Base-by-base conservation (phyloP, 2,797 vertebrate genomes). In the Nasua narica region DNA sequence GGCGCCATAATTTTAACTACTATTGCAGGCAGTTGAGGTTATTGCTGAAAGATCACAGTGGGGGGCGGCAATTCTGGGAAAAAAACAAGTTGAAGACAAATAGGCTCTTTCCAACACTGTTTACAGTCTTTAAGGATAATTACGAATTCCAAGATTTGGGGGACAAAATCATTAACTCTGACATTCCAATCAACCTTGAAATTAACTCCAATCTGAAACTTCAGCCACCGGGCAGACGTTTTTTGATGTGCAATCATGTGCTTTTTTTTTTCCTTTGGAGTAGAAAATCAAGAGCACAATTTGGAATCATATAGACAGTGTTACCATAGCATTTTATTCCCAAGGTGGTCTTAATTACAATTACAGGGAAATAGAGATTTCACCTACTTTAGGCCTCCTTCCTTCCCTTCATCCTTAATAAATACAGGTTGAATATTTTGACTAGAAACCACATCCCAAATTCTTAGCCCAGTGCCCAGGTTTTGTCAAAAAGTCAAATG, bases 141-240 rank as follows among this genome's bases (percentile, higher is more conserved):
- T 93, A 94, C 0, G 2, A 94, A 91, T 90, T 82, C 72, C 84
- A 97, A 87, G 91, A 76, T 97, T 94, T 94, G 0, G 25, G 76
- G 94, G 87, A 85, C 83, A 95, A 97, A 98, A 96, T 92, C 94
- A 97, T 97, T 96, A 96, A 87, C 94, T 97, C 69, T 97, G 95
- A 98, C 97, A 90, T 92, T 92, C 87, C 58, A 96, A 93, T 96
- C 93, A 96, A 96, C 77, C 93, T 97, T 96, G 93, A 97, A 96
- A 97, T 96, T 96, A 96, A 97, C 37, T 96, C 77, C 67, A 94
- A 58, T 90, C 84, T 93, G 94, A 97, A 94, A 87, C 81, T 81
- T 92, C n/a, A 95, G 93, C 91, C 96, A 96, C 87, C 14, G 29
- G 91, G 43, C 43, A 88, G 91, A 78, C 15, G 3, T 72, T 96